phyloP scores from a whole-genome alignment of 2,113 vertebrate genomes.

The Procavia capensis region DNA sequence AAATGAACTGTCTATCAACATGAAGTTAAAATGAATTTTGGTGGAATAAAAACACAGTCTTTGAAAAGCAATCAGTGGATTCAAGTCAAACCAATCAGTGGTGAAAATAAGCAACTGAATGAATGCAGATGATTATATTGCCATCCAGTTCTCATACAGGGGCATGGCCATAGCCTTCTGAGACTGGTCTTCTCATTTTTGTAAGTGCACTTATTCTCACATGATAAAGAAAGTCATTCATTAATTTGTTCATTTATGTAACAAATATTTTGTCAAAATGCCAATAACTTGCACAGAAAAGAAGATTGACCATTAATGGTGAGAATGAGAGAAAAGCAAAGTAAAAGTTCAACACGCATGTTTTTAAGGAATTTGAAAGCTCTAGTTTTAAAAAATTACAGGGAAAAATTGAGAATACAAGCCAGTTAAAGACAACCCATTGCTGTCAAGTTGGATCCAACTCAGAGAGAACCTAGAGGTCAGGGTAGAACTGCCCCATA shows the following conservation, averaged over 20 bases:
- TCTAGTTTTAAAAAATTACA: not conserved
- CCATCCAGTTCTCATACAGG: not conserved
- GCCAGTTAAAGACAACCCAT: not conserved
- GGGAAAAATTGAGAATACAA: not conserved
- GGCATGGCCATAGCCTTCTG: not conserved
- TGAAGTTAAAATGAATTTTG: constrained; percentile 38
- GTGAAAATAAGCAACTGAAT: not conserved
- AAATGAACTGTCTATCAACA: constrained; percentile 53
- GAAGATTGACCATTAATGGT: too few species aligned
- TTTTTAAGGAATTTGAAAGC: not conserved
- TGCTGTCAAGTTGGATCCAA: too few species aligned
- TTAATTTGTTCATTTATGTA: constrained; percentile 21
- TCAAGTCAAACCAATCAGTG: constrained; percentile 53
- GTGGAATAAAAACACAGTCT: constrained; percentile 24
- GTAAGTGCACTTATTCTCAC: constrained; percentile 57
- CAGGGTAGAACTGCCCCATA: too few species aligned
- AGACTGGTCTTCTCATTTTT: constrained; percentile 49
- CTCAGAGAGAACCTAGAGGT: too few species aligned
- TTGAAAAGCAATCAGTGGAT: constrained; percentile 64
- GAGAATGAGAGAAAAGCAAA: not conserved
- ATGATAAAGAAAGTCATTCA: constrained; percentile 43
- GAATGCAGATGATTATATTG: not conserved
- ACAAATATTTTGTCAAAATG: constrained; percentile 18
- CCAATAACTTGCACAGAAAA: not conserved
- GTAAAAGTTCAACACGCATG: not conserved